Evolutionary conservation across 1,140 invertebrate genomes (phyloP).

Genomic region (Diplogasteroides magnus): DNA sequence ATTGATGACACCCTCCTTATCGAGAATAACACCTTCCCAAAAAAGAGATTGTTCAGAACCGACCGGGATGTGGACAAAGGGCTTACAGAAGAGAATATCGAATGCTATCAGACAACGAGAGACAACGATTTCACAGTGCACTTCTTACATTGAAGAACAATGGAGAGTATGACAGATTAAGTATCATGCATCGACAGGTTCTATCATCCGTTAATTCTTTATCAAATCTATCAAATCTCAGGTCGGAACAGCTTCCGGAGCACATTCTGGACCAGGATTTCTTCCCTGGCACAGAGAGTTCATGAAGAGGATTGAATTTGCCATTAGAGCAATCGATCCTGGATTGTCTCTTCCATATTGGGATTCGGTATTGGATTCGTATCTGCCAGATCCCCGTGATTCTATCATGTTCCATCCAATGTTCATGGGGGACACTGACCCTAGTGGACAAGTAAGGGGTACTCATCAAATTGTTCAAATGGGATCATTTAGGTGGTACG

Average conservation of each 20-base stretch:
- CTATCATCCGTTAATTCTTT: conserved; percentile 3
- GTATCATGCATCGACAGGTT: conserved; percentile 45
- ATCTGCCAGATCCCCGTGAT: conserved; percentile 48
- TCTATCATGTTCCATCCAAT: conserved; percentile 55
- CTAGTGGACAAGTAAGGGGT: conserved; percentile 14
- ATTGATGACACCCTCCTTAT: background rate
- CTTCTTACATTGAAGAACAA: conserved; percentile 55
- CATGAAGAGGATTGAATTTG: conserved; percentile 47
- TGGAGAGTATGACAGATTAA: conserved; percentile 50
- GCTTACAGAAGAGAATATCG: conserved; percentile 27
- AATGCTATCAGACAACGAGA: conserved; percentile 54
- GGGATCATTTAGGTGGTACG: conserved; percentile 27
- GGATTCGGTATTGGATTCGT: conserved; percentile 55
- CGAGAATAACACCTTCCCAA: background rate
- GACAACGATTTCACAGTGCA: conserved; percentile 52
- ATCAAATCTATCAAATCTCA: conserved; percentile 42
- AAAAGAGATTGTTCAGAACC: background rate
- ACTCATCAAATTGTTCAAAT: conserved; percentile 14
- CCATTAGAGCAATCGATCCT: conserved; percentile 44
- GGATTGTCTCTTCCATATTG: conserved; percentile 57
- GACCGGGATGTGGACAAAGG: background rate
- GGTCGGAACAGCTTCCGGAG: conserved; percentile 46
- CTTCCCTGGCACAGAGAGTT: conserved; percentile 51
- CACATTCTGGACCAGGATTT: conserved; percentile 49
- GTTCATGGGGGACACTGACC: conserved; percentile 50